Percentiles rank a stretch among this genome's conserved stretches.
Conservation (phyloP, 2,797 vertebrate species). For the Dendrocincla fuliginosa region DNA sequence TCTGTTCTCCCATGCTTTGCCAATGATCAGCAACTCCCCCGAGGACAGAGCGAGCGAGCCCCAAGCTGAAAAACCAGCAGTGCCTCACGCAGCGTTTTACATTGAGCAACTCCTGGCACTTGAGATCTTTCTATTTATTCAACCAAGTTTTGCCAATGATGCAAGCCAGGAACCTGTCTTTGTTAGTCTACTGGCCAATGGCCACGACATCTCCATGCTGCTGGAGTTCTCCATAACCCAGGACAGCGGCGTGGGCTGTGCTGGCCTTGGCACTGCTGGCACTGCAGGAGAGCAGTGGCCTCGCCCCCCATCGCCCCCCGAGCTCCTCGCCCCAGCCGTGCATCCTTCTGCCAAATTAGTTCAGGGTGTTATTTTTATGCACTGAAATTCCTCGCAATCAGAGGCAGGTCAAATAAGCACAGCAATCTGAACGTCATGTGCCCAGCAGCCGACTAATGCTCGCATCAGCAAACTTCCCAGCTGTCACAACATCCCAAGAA, state of each 20-base stretch:
- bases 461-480: slow-evolving; percentile 31
- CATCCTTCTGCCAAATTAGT: slow-evolving; percentile 22
- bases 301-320: background rate
- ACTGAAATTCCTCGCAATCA: slow-evolving; percentile 56
- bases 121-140: slow-evolving; percentile 2
- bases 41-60: background rate
- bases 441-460: slow-evolving; percentile 40
- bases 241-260: background rate
- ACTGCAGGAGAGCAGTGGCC: background rate
- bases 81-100: background rate
- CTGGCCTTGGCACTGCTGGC: background rate
- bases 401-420: slow-evolving; percentile 59
- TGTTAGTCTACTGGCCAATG: background rate
- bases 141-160: background rate
- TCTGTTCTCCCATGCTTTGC: background rate
- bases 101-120: background rate
- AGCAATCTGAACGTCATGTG: slow-evolving; percentile 35
- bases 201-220: background rate
- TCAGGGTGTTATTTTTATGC: slow-evolving; percentile 58
- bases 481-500: slow-evolving; percentile 6
- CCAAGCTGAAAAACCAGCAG: background rate
- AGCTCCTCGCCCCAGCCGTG: background rate
- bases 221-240: background rate
- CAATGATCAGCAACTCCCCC: background rate
- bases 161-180: slow-evolving; percentile 58